A percentile compares a stretch with the other conserved stretches of the same genome.
Conservation (phyloP, 2,113 vertebrate species). For the Machaerirhynchus nigripectus region DNA sequence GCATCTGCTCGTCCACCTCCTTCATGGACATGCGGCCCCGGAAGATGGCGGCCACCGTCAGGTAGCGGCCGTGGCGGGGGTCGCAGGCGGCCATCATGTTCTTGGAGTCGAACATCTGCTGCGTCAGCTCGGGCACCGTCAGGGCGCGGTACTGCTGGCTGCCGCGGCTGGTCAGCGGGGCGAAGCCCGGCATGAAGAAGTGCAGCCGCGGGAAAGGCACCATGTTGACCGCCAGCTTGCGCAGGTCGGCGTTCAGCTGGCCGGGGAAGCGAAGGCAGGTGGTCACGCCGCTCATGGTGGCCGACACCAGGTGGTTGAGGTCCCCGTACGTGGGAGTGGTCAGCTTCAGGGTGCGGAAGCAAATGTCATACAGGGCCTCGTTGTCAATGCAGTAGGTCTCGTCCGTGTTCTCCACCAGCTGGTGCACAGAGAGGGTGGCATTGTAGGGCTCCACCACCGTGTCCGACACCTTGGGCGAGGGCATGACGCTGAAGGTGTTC, state of each 20-base stretch:
- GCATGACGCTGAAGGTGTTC: constrained; percentile 84
- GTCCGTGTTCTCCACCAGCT: constrained; percentile 77
- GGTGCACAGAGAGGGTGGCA: constrained; percentile 52
- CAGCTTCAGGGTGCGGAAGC: constrained; percentile 85
- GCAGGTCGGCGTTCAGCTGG: constrained; percentile 82
- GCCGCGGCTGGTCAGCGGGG: constrained; percentile 76
- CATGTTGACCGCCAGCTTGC: constrained; percentile 85
- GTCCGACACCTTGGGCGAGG: constrained; percentile 82
- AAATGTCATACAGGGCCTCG: constrained; percentile 85
- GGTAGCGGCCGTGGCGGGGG: constrained; percentile 80
- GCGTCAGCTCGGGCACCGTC: constrained; percentile 77
- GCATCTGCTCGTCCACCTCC: constrained; percentile 83
- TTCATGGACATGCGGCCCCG: constrained; percentile 84
- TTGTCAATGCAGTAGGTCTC: constrained; percentile 88
- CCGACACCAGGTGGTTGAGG: constrained; percentile 84
- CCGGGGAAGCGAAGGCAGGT: constrained; percentile 83
- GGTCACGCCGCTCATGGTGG: constrained; percentile 86
- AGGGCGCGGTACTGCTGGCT: constrained; percentile 77
- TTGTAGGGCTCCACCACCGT: constrained; percentile 81
- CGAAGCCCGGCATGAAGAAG: constrained; percentile 83
- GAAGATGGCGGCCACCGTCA: constrained; percentile 81
- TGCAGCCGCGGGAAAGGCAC: constrained; percentile 84
- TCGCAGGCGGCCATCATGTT: constrained; percentile 85
- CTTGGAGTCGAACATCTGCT: constrained; percentile 83
- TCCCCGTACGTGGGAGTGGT: constrained; percentile 84